Conservation (phyloP, 37 sponge, comb jelly and placozoan species). For the Amphimedon queenslandica region DNA sequence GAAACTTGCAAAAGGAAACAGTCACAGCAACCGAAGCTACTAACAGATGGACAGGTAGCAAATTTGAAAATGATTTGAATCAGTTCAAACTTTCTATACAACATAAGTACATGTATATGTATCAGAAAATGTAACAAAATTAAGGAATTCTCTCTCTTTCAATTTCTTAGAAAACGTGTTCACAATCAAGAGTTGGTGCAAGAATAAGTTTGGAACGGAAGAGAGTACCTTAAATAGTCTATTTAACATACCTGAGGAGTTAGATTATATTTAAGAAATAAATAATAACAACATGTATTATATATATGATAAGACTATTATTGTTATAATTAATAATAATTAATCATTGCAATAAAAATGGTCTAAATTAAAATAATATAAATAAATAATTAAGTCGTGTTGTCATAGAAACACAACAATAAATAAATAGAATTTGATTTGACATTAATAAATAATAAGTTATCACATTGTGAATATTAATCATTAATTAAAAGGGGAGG, state of each 20-base stretch:
- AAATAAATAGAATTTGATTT: conserved; percentile 12
- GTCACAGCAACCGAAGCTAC: conserved; percentile 65
- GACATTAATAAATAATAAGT: not conserved
- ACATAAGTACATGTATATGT: not conserved
- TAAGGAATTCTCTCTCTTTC: not conserved
- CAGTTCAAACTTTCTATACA: too few species aligned
- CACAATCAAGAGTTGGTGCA: conserved; percentile 91
- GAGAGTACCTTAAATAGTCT: conserved; percentile 66
- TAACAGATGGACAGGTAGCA: conserved; percentile 99
- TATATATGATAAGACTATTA: too few species aligned
- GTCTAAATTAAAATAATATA: not conserved
- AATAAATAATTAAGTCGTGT: conserved; percentile 3
- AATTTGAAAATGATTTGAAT: too few species aligned
- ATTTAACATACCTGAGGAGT: conserved; percentile 96
- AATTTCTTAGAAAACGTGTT: conserved; percentile 83
- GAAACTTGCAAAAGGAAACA: conserved; percentile 44
- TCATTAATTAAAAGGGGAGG: not conserved
- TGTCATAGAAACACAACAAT: not conserved
- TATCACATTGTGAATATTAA: conserved; percentile 1
- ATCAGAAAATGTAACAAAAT: not conserved
- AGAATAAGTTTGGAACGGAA: conserved; percentile 80
- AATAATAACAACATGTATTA: conserved; percentile 9
- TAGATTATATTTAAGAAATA: conserved; percentile 95
- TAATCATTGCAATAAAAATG: too few species aligned
- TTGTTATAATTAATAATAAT: too few species aligned